Evolutionary conservation across 2,797 vertebrate species (phyloP), one percentile per base, ranked within the genome.

Genomic region (Pyrocephalus nanus): DNA sequence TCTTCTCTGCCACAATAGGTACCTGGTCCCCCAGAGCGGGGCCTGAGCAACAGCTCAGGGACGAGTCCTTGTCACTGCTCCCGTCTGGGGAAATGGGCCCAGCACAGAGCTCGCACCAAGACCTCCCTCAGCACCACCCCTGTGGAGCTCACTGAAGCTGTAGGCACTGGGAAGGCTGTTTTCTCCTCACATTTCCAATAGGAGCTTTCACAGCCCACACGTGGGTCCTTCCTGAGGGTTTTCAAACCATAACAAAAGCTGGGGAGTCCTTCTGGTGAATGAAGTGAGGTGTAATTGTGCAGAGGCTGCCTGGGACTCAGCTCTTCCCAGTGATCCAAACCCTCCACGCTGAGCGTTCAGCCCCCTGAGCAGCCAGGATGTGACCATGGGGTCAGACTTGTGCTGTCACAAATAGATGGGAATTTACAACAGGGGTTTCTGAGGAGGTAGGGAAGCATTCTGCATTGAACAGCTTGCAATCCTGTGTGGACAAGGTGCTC

Each of bases 1-100:
- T 99, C 97, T 99, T 99, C 97, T 99, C 99, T 2, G 98, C 98
- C 42, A 99, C 98, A 1, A 98, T 99, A 97, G 99, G 99, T 99
- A 96, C 26, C 45, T 34, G 40, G 40, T 72, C 40, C n/a, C 20
- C n/a, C 79, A 34, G 62, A 9, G 61, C 2, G 30, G 42, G 30
- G 13, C 34, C 8, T 0, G 10, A 58, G 75, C 1, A 0, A 4
- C 70, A n/a, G 30, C 32, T 29, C 36, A 40, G 70, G 65, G 47
- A 51, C 0, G 0, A 71, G n/a, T 23, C 25, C 21, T 25, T 72
- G 32, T 15, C 19, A 8, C 47, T 70, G 54, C 51, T 17, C 32
- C 25, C 17, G 38, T 11, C 21, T 34, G 10, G 47, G 67, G 60
- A 75, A 47, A 12, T 4, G 8, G 60, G 60, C 64, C 38, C 27